phyloP scores from a whole-genome alignment of 1,140 invertebrate species.

The Trichonephila inaurata region DNA sequence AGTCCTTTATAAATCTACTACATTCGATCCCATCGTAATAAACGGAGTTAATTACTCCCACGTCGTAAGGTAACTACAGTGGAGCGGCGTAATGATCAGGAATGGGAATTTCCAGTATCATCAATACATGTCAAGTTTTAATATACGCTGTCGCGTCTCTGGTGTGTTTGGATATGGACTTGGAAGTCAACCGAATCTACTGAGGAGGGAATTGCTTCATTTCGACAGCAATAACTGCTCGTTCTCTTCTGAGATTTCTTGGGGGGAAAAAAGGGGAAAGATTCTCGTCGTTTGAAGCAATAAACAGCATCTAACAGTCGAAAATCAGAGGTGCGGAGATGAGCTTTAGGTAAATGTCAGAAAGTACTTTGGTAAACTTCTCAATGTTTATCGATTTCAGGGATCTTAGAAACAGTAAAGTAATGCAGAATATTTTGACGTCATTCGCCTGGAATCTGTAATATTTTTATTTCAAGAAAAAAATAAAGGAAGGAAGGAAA shows the following conservation, averaged over 20 bases:
- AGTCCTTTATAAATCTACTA: background rate
- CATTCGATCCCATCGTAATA: constrained; percentile 29
- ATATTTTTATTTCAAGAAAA: too few relatives aligned
- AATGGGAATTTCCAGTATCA: constrained; percentile 28
- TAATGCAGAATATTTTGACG: too few relatives aligned
- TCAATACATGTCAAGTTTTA: constrained; percentile 61
- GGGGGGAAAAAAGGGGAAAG: background rate
- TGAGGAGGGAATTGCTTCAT: constrained; percentile 5
- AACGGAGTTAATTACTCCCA: constrained; percentile 50
- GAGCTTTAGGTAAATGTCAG: background rate
- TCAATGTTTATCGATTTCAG: too few relatives aligned
- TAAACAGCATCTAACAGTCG: background rate
- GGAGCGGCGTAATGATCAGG: constrained; percentile 15
- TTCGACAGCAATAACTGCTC: constrained; percentile 32
- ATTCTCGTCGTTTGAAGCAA: background rate
- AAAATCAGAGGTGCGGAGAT: background rate
- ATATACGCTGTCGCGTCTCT: constrained; percentile 27
- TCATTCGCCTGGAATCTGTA: too few relatives aligned
- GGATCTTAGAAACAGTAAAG: too few relatives aligned
- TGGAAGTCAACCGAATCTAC: background rate
- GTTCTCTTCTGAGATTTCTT: background rate
- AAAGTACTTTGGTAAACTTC: background rate
- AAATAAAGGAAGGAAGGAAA: too few relatives aligned
- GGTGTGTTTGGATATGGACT: constrained; percentile 8
- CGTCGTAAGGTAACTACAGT: background rate